phyloP scores from a whole-genome alignment of 2,113 vertebrate genomes.

The Propithecus coquereli region DNA sequence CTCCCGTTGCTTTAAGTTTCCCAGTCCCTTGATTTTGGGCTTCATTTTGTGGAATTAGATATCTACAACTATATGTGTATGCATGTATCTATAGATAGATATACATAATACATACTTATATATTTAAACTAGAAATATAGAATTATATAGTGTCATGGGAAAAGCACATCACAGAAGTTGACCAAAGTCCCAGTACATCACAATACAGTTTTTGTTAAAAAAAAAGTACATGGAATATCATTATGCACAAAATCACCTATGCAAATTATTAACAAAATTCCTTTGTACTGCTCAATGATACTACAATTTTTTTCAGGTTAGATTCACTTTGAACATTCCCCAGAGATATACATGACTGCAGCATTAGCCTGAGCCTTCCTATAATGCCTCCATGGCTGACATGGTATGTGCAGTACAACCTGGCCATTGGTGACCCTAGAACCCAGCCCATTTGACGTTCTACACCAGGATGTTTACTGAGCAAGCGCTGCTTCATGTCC shows the following conservation, averaged over 20 bases:
- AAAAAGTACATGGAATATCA: not conserved
- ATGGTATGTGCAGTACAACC: fast-evolving
- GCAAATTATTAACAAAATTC: not conserved
- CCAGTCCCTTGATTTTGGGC: not conserved
- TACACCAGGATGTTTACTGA: not conserved
- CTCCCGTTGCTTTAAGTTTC: not conserved
- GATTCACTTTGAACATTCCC: not conserved
- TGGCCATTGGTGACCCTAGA: not conserved
- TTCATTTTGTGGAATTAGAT: not conserved
- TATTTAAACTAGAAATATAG: not conserved
- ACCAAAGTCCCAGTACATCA: not conserved
- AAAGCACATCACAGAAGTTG: not conserved
- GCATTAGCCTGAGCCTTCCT: fast-evolving
- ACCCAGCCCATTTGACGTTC: not conserved
- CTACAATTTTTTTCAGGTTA: not conserved
- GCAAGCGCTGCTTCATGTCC: not conserved
- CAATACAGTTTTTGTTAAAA: no score
- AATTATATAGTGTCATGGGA: not conserved
- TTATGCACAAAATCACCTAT: not conserved
- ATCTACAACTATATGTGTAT: not conserved
- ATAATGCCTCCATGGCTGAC: fast-evolving
- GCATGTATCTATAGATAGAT: not conserved
- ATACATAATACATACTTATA: not conserved
- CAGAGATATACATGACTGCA: fast-evolving
- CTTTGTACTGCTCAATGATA: not conserved